Evolutionary conservation across 2,888 invertebrate genomes (phyloP).

Genomic region (Apantesis nais): DNA sequence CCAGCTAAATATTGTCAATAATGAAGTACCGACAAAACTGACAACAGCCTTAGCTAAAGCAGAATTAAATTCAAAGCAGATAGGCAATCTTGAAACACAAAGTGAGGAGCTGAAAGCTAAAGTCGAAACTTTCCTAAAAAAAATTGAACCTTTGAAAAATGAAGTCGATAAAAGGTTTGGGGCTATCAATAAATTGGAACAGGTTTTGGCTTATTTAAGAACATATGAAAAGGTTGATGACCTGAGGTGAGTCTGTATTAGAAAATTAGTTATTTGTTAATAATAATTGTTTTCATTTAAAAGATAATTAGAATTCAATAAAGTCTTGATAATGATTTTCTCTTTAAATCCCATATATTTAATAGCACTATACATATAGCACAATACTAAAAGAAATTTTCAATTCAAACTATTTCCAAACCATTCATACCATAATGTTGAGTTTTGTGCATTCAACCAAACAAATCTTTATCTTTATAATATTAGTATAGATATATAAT

Average conservation of each 20-base stretch:
- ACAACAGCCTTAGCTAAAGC: constrained; percentile 88
- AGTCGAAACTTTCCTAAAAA: constrained; percentile 70
- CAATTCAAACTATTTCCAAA: too few species aligned
- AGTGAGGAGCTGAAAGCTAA: constrained; percentile 73
- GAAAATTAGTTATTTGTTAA: neutral
- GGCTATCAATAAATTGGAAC: constrained; percentile 83
- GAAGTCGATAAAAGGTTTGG: constrained; percentile 77
- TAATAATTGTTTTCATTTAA: too few species aligned
- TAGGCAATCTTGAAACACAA: constrained; percentile 75
- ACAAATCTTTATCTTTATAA: too few species aligned
- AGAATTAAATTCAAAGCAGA: constrained; percentile 83
- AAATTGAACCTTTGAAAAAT: constrained; percentile 71
- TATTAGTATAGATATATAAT: too few species aligned
- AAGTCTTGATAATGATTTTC: neutral
- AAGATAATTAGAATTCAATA: neutral
- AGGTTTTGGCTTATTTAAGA: constrained; percentile 88
- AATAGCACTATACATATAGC: too few species aligned
- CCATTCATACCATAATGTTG: too few species aligned
- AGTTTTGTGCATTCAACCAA: too few species aligned
- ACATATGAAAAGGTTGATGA: constrained; percentile 90
- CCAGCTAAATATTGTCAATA: constrained; percentile 87
- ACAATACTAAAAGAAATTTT: too few species aligned
- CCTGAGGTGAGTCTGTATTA: constrained; percentile 83
- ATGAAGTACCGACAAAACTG: constrained; percentile 87
- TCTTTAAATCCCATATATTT: too few species aligned